phyloP scores from a whole-genome alignment of 2,113 vertebrate genomes.

The Microtus pennsylvanicus region DNA sequence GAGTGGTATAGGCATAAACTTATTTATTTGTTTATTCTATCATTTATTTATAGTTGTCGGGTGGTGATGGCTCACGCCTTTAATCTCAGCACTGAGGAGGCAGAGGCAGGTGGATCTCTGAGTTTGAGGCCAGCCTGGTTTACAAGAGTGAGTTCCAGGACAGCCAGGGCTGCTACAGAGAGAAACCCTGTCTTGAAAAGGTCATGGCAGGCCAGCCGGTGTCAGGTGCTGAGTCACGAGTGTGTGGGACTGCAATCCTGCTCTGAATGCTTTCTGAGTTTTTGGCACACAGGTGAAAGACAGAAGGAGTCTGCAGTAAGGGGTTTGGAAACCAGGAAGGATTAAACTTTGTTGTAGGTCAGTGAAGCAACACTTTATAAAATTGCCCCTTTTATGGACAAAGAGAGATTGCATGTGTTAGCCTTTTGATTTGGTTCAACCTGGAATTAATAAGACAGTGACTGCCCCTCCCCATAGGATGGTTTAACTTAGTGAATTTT shows the following conservation, averaged over 20 bases:
- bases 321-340: background rate
- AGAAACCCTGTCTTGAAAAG: no score
- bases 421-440: background rate
- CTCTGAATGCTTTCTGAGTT: background rate
- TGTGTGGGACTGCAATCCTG: background rate
- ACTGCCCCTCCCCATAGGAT: background rate
- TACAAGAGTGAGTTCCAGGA: no score
- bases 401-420: background rate
- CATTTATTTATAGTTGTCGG: no score
- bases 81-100: no score
- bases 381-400: background rate
- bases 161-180: no score
- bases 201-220: background rate
- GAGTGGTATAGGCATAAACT: no score
- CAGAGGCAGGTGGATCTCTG: no score
- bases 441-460: background rate
- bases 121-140: no score
- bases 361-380: background rate
- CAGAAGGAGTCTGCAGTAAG: background rate
- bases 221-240: background rate
- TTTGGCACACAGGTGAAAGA: background rate
- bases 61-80: no score
- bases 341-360: background rate
- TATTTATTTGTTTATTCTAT: no score
- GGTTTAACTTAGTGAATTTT: background rate